A percentile compares a stretch with the other conserved stretches of the same genome.
Conservation (phyloP, 2,888 invertebrate species). For the Eupithecia dodoneata region DNA sequence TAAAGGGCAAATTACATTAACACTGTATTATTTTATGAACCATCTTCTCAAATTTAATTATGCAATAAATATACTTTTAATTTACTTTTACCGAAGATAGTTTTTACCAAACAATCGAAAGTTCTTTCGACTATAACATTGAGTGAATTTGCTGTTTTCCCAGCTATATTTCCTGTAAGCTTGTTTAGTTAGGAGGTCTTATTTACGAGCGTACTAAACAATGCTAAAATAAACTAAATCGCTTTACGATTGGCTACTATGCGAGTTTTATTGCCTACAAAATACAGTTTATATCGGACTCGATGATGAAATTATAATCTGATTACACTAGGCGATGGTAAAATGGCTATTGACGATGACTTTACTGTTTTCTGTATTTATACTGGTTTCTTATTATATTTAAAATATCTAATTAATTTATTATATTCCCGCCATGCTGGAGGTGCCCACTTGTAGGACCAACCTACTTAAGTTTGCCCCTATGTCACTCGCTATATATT, state of each 20-base stretch:
- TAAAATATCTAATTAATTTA: too few species aligned
- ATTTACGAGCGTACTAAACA: slow-evolving; percentile 56
- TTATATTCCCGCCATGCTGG: too few species aligned
- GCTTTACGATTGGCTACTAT: slow-evolving; percentile 22
- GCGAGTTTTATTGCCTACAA: slow-evolving; percentile 36
- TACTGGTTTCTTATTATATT: neutral
- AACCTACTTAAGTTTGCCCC: too few species aligned
- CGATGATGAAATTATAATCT: slow-evolving; percentile 1
- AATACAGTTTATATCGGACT: slow-evolving; percentile 30
- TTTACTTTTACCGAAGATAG: too few species aligned
- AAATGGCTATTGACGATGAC: neutral
- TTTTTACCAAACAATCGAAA: neutral
- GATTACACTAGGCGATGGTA: neutral
- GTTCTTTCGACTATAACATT: neutral
- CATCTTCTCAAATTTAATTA: too few species aligned
- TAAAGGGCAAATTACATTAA: too few species aligned
- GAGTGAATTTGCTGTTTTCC: slow-evolving; percentile 17
- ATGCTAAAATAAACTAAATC: slow-evolving; percentile 49
- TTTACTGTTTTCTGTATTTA: neutral
- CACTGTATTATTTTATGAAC: too few species aligned
- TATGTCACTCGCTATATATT: too few species aligned
- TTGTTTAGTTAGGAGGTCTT: slow-evolving; percentile 47
- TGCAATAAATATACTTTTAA: too few species aligned
- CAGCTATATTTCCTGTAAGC: slow-evolving; percentile 26
- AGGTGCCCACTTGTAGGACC: too few species aligned